Conservation (phyloP, 2,113 vertebrate genomes). For the Rhinolophus sinicus region DNA sequence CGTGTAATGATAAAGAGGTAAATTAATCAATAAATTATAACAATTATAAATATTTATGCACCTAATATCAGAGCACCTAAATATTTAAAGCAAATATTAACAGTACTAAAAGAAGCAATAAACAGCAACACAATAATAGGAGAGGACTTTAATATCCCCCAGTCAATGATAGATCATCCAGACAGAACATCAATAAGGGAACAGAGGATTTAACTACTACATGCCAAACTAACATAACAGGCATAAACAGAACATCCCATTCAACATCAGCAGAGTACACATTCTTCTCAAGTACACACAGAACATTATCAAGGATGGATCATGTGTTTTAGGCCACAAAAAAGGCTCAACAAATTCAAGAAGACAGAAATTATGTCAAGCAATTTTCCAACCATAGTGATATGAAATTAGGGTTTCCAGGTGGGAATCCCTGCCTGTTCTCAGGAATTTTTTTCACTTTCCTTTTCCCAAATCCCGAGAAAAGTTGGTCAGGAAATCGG, state of each 20-base stretch:
- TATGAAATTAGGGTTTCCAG: neutral
- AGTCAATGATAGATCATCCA: no score
- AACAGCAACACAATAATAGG: neutral
- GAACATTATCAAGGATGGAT: neutral
- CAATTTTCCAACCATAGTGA: neutral
- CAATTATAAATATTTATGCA: neutral
- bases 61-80: neutral
- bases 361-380: neutral
- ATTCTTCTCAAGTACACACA: neutral
- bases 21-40: neutral
- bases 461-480: no score
- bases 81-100: neutral
- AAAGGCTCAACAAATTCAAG: neutral
- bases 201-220: neutral
- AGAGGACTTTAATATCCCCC: neutral
- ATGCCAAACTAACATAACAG: neutral
- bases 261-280: neutral
- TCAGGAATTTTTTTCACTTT: no score
- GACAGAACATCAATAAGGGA: neutral
- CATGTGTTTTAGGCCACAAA: neutral
- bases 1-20: neutral
- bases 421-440: no score
- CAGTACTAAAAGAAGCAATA: neutral
- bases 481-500: no score
- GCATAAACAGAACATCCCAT: neutral